Conservation (phyloP, 2,797 vertebrate species). For the Glossophaga mutica region DNA sequence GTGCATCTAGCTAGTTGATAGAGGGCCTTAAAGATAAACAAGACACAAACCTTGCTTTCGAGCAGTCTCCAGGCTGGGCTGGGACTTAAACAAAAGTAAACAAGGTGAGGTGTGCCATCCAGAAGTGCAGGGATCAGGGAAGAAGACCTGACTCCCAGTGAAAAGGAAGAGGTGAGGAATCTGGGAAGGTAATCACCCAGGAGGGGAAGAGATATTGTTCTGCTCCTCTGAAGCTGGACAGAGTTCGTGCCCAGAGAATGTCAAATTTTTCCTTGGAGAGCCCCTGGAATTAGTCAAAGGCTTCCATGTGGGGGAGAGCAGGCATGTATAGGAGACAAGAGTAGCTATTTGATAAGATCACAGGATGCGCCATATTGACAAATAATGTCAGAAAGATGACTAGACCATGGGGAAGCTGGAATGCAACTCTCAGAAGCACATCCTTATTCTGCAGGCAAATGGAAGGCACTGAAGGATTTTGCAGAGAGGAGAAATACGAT, state of each 20-base stretch:
- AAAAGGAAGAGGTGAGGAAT: neutral
- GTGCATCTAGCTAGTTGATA: neutral
- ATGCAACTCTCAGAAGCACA: neutral
- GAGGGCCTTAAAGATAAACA: neutral
- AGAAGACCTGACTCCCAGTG: neutral
- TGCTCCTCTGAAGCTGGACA: neutral
- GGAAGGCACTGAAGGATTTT: neutral
- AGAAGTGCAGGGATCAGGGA: neutral
- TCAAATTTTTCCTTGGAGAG: neutral
- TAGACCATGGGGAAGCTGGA: too few relatives aligned
- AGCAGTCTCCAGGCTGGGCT: neutral
- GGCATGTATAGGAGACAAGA: neutral
- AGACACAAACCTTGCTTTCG: neutral
- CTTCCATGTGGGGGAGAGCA: accelerated
- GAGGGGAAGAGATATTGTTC: neutral
- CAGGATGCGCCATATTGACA: neutral
- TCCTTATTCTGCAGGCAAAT: neutral
- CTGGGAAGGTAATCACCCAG: neutral
- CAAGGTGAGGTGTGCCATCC: neutral
- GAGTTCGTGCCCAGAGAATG: neutral
- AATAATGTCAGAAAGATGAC: neutral
- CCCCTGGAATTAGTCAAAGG: neutral
- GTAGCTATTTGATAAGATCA: neutral
- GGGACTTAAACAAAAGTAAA: neutral
- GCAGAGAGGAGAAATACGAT: neutral